Percentiles rank a stretch among this genome's conserved stretches.
phyloP scores from a whole-genome alignment of 30 jellyfish, hydroid and myxozoan species.

The Clytia hemisphaerica region DNA sequence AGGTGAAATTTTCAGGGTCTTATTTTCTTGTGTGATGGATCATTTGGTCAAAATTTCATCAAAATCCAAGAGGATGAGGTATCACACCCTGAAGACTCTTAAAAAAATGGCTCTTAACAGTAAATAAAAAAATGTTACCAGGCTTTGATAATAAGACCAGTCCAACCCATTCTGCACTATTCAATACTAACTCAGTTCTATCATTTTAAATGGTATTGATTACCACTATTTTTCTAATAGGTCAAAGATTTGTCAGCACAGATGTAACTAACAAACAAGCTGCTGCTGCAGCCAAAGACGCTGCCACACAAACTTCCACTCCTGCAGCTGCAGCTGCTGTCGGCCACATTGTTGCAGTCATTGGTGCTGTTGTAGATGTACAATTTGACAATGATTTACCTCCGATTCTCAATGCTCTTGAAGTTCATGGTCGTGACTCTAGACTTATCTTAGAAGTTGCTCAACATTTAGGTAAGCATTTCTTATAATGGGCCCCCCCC shows the following conservation, averaged over 20 bases:
- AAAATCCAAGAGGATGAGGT: too few species aligned
- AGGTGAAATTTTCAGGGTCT: too few species aligned
- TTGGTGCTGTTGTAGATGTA: slow-evolving; percentile 99
- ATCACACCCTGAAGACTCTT: too few species aligned
- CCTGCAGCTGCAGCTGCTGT: slow-evolving; percentile 35
- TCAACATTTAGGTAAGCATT: slow-evolving; percentile 98
- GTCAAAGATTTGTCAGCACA: slow-evolving; percentile 79
- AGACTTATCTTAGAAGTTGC: slow-evolving; percentile 98
- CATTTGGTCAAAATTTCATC: too few species aligned
- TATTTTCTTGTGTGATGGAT: too few species aligned
- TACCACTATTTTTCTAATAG: slow-evolving; percentile 57
- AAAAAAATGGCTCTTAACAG: too few species aligned
- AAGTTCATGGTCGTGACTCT: slow-evolving; percentile 93
- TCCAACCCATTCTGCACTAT: too few species aligned
- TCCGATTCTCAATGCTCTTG: slow-evolving; percentile 97
- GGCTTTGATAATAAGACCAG: too few species aligned
- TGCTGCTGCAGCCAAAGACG: slow-evolving; percentile 69
- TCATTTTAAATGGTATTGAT: too few species aligned
- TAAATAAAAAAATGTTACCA: too few species aligned
- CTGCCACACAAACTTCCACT: slow-evolving; percentile 18
- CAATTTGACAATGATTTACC: slow-evolving; percentile 93
- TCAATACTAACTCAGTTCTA: too few species aligned
- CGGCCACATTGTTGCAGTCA: slow-evolving; percentile 97
- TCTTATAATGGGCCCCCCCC: too few species aligned
- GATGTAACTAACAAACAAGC: slow-evolving; percentile 63